phyloP scores from a whole-genome alignment of 1,140 invertebrate genomes.

The Cherax destructor region DNA sequence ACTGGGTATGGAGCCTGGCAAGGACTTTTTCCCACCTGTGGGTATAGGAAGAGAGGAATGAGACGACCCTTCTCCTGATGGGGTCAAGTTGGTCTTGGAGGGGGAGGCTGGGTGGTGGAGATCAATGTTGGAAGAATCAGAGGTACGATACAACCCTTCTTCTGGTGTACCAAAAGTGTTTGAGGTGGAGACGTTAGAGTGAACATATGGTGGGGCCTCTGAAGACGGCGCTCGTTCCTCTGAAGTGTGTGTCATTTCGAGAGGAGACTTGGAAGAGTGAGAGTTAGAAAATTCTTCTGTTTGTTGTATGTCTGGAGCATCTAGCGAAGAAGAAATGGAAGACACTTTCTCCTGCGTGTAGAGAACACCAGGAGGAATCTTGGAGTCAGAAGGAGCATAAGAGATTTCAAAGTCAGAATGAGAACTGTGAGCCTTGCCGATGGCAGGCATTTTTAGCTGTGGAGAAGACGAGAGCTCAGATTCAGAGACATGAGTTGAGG shows the following conservation, averaged over 20 bases:
- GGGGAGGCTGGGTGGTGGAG: slow-evolving; percentile 16
- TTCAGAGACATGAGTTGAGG: background rate
- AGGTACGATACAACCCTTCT: background rate
- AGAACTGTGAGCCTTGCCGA: background rate
- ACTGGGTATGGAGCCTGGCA: slow-evolving; percentile 34
- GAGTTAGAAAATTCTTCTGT: background rate
- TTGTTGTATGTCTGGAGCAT: background rate
- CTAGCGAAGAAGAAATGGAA: background rate
- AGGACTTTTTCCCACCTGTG: slow-evolving; percentile 48
- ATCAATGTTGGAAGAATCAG: slow-evolving; percentile 9
- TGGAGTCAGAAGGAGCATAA: background rate
- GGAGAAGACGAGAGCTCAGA: background rate
- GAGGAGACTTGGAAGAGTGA: background rate
- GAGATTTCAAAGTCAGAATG: background rate
- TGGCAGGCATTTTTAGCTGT: background rate
- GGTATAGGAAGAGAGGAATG: slow-evolving; percentile 50
- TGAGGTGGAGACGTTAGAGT: background rate
- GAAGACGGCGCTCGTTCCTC: background rate
- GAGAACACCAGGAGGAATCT: background rate
- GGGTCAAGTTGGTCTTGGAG: slow-evolving; percentile 15
- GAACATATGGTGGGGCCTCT: background rate
- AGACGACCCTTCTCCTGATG: slow-evolving; percentile 26
- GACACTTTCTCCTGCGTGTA: background rate
- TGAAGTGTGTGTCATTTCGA: background rate
- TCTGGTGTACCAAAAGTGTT: background rate